Percentiles rank a stretch among this genome's conserved stretches.
Conservation (phyloP, 2,797 vertebrate genomes). For the Amphiprion clarkii region DNA sequence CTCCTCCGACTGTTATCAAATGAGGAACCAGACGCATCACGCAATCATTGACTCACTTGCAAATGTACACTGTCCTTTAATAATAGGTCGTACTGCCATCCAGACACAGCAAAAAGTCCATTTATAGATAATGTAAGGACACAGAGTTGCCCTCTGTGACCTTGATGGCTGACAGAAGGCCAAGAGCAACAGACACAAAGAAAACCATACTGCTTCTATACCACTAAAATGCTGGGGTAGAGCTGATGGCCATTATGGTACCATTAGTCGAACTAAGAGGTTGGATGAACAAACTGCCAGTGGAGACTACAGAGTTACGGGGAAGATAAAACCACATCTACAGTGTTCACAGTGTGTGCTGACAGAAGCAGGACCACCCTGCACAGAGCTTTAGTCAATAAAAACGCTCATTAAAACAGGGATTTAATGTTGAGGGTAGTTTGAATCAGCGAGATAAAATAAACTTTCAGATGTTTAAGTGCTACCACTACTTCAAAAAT, state of each 20-base stretch:
- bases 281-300: background rate
- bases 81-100: background rate
- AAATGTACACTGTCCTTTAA: background rate
- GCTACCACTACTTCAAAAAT: too few species aligned
- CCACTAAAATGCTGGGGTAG: background rate
- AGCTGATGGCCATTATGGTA: slow-evolving; percentile 4
- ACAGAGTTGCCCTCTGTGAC: slow-evolving; percentile 1
- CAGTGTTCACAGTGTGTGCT: slow-evolving; percentile 1
- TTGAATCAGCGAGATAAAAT: background rate
- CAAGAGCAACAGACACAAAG: background rate
- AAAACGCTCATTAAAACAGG: slow-evolving; percentile 14
- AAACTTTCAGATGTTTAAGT: too few species aligned
- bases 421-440: background rate
- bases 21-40: background rate
- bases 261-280: slow-evolving; percentile 16
- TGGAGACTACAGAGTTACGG: slow-evolving; percentile 6
- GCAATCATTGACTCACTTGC: background rate
- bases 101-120: background rate
- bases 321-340: slow-evolving; percentile 17
- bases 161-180: background rate
- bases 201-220: background rate
- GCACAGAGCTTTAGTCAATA: background rate
- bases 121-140: background rate
- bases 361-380: background rate
- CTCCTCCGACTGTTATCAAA: slow-evolving; percentile 12